Percentiles rank a stretch among this genome's conserved stretches.
Conservation (phyloP, 2,797 vertebrate species). For the Eremophila alpestris region DNA sequence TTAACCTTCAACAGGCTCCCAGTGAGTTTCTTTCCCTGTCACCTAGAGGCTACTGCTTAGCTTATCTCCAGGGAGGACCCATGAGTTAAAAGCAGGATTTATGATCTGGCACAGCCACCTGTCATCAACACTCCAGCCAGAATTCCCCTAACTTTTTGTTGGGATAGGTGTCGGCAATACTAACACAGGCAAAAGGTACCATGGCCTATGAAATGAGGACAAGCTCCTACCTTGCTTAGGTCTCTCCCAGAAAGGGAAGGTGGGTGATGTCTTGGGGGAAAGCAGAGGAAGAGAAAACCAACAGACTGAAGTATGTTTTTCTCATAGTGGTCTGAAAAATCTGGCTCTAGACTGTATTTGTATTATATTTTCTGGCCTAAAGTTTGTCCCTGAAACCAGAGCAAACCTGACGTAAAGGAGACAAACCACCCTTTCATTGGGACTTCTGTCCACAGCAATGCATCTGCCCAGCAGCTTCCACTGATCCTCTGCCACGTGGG, state of each 20-base stretch:
- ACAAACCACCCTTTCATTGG: not conserved
- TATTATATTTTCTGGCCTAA: not conserved
- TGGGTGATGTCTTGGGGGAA: not conserved
- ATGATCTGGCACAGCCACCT: not conserved
- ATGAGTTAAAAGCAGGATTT: slow-evolving; percentile 10
- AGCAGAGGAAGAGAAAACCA: not conserved
- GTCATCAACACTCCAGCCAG: not conserved
- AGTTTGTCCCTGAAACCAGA: not conserved
- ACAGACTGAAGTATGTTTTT: not conserved
- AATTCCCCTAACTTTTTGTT: slow-evolving; percentile 43
- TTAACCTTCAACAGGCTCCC: slow-evolving; percentile 5
- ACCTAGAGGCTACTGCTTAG: not conserved
- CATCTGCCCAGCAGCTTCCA: not conserved
- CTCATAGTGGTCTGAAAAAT: not conserved
- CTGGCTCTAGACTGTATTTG: not conserved
- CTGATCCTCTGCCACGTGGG: not conserved
- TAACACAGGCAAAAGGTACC: not conserved
- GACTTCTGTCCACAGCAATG: not conserved
- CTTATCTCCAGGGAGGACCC: slow-evolving; percentile 7
- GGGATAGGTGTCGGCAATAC: rapidly evolving
- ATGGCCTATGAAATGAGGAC: not conserved
- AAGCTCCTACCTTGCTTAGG: not conserved
- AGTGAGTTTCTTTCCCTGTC: not conserved
- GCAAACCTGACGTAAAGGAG: not conserved
- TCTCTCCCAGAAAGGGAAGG: not conserved